These are phyloP conservation scores for Takifugu ocellatus DNA, from an alignment of 2,797 vertebrate species.

Conservation along the genomic window DNA sequence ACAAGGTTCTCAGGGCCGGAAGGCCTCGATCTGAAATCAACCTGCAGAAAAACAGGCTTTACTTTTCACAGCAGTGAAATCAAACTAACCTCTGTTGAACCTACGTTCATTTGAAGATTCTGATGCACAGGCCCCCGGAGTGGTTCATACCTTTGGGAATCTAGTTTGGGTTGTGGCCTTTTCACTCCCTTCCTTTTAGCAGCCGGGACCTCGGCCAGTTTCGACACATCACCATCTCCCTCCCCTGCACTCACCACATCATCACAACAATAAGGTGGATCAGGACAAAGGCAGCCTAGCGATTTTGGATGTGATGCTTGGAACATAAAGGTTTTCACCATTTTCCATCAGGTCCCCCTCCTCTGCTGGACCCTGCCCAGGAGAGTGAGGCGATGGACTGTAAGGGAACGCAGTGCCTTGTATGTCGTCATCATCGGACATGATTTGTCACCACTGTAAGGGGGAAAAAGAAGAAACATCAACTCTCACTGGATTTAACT, in stretches of 20 bases:
- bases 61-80: background rate
- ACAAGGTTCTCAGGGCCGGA: conserved; percentile 87
- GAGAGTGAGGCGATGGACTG: conserved; percentile 85
- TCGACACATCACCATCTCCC: conserved; percentile 67
- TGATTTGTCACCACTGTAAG: conserved; percentile 18
- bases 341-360: conserved; percentile 63
- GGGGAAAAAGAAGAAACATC: background rate
- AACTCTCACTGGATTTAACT: no score
- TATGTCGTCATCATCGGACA: conserved; percentile 73
- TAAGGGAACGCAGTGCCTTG: conserved; percentile 86
- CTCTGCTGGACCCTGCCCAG: conserved; percentile 60
- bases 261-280: background rate
- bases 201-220: conserved; percentile 77
- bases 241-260: conserved; percentile 41
- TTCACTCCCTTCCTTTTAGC: conserved; percentile 76
- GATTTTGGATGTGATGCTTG: background rate
- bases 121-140: background rate
- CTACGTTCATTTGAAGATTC: background rate
- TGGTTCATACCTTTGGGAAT: conserved; percentile 84
- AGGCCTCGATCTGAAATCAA: conserved; percentile 89
- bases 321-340: conserved; percentile 34
- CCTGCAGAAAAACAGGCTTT: conserved; percentile 55
- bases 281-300: background rate
- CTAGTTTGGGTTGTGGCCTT: conserved; percentile 86
- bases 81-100: background rate